These are phyloP conservation scores for Kradibia gibbosae DNA, from an alignment of 1,140 invertebrate genomes.

Conservation along the genomic window DNA sequence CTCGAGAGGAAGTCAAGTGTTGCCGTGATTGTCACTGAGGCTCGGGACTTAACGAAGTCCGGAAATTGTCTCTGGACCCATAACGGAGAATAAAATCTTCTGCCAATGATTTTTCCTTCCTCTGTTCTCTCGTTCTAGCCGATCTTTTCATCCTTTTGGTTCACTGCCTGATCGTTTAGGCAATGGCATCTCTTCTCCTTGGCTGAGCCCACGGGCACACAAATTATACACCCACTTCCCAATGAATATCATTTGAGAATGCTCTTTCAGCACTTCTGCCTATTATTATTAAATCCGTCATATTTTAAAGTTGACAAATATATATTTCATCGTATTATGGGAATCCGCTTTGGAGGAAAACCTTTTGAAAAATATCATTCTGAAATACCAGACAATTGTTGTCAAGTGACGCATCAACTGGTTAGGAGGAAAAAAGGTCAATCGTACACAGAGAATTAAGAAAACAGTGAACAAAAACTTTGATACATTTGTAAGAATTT, in stretches of 20 bases:
- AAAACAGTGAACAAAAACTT: not conserved
- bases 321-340: not conserved
- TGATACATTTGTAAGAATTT: not conserved
- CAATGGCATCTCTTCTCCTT: slow-evolving; percentile 4
- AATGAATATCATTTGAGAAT: slow-evolving; percentile 2
- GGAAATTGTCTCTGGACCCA: slow-evolving; percentile 21
- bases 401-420: not conserved
- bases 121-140: not conserved
- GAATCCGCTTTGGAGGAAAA: not conserved
- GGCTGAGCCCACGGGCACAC: not conserved
- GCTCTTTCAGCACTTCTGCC: not conserved
- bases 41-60: slow-evolving; percentile 14
- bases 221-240: slow-evolving; percentile 1
- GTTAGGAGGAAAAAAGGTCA: not conserved
- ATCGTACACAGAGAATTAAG: not conserved
- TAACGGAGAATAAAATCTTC: slow-evolving; percentile 41
- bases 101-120: slow-evolving; percentile 30
- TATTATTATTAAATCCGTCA: not conserved
- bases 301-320: not conserved
- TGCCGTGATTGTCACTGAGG: slow-evolving; percentile 29
- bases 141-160: slow-evolving; percentile 9
- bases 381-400: not conserved
- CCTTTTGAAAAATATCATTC: not conserved
- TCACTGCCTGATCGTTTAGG: not conserved
- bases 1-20: slow-evolving; percentile 39